Evolutionary conservation across 92 coral and sea anemone species (phyloP), one percentile per base, ranked within the genome.

Genomic region (Meandrina meandrites): DNA sequence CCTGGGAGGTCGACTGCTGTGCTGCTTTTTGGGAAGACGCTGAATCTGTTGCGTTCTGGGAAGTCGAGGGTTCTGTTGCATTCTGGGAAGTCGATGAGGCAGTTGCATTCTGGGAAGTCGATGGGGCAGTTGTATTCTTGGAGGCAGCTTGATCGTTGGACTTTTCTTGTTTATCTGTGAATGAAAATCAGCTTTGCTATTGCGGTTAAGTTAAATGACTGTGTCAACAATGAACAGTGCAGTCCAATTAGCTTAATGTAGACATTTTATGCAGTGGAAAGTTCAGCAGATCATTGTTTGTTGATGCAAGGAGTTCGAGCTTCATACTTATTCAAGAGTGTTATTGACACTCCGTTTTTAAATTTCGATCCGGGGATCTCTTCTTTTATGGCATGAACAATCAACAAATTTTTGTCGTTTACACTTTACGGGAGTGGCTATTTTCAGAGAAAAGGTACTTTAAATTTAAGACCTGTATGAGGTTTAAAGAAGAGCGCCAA

Each of bases 21-120:
- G 48, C n/a, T 35, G 48, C n/a, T 8, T 86, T 83, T 50, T 35
- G 71, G 40, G 89, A 70, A 22, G 70, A 5, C 69, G 4, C 70
- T 54, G 85, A 58, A 6, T 34, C 64, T 34, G 85, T 14, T n/a
- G 68, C 58, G 19, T 64, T 48, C 32, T 74, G 81, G 51, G 82
- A 32, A 13, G 76, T 21, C 54, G 78, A 27, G 16, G 75, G 34
- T 24, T 75, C 31, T 30, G 76, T 62, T 42, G 91, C 67, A 24
- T 84, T 45, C 76, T 76, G 83, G 56, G 88, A 45, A 32, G 78
- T 37, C 67, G 77, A 24, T 32, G 50, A 19, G 6, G 11, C 19
- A 22, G 88, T 42, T 10, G 83, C 28, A 76, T 79, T 85, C 40
- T 76, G 81, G 67, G 78, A 73, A 24, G 87, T 50, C 37, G 35